Conservation (phyloP, 1,140 invertebrate species). For the Drosophila bocqueti region DNA sequence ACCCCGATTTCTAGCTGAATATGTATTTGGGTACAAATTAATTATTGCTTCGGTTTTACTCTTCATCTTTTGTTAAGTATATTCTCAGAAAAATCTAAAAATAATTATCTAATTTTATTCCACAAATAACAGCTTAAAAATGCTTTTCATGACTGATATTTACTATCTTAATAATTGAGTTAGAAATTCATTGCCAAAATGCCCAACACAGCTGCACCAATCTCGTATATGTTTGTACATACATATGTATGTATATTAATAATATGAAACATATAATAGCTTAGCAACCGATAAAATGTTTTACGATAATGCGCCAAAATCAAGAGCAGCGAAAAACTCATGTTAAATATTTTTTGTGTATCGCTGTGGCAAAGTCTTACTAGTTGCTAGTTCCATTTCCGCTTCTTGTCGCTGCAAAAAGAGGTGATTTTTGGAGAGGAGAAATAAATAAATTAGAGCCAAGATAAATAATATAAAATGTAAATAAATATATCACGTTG, state of each 20-base stretch:
- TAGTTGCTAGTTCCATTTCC: constrained; percentile 57
- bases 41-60: not conserved
- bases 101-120: not conserved
- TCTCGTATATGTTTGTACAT: not conserved
- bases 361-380: not conserved
- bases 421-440: not conserved
- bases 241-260: not conserved
- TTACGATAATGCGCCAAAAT: constrained; percentile 34
- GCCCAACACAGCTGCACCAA: not conserved
- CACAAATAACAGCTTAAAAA: not conserved
- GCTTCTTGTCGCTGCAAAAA: constrained; percentile 11
- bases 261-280: constrained; percentile 7
- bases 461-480: too few species aligned
- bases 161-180: not conserved
- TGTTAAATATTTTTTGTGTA: constrained; percentile 31
- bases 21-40: not conserved
- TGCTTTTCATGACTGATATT: not conserved
- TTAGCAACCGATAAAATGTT: constrained; percentile 44
- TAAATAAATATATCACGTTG: too few species aligned
- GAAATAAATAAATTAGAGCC: not conserved
- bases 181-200: not conserved
- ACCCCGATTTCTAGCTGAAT: not conserved
- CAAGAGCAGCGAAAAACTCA: constrained; percentile 32
- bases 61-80: not conserved
- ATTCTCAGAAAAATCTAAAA: not conserved